phyloP scores from a whole-genome alignment of 2,797 vertebrate genomes.

The Chelon auratus region DNA sequence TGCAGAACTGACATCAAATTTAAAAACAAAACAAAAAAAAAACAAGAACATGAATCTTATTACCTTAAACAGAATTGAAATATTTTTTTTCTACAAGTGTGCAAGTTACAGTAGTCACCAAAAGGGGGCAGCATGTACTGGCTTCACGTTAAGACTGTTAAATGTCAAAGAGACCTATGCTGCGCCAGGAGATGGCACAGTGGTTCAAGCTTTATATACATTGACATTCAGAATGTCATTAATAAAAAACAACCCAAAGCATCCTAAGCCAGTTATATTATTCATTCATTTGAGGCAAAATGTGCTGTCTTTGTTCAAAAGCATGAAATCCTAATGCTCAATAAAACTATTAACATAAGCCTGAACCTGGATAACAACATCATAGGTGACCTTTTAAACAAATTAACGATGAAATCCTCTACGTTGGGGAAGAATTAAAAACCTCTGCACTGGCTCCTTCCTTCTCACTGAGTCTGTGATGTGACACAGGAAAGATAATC shows the following conservation, averaged over 20 bases:
- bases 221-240: background rate
- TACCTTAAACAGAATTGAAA: too few relatives aligned
- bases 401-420: background rate
- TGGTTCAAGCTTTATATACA: slow-evolving; percentile 8
- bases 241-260: background rate
- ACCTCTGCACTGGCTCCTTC: background rate
- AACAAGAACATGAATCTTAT: background rate
- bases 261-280: background rate
- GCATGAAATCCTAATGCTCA: background rate
- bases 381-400: background rate
- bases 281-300: background rate
- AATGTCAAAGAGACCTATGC: background rate
- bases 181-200: slow-evolving; percentile 52
- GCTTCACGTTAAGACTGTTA: background rate
- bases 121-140: slow-evolving; percentile 58
- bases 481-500: slow-evolving; percentile 42
- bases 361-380: background rate
- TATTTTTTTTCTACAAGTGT: background rate
- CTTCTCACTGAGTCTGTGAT: slow-evolving; percentile 15
- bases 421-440: slow-evolving; percentile 1
- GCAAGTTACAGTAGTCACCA: slow-evolving; percentile 42
- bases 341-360: background rate
- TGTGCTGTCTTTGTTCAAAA: background rate
- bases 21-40: background rate
- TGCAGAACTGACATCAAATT: background rate